phyloP scores from a whole-genome alignment of 1,140 invertebrate species.

The Lethocerus indicus region DNA sequence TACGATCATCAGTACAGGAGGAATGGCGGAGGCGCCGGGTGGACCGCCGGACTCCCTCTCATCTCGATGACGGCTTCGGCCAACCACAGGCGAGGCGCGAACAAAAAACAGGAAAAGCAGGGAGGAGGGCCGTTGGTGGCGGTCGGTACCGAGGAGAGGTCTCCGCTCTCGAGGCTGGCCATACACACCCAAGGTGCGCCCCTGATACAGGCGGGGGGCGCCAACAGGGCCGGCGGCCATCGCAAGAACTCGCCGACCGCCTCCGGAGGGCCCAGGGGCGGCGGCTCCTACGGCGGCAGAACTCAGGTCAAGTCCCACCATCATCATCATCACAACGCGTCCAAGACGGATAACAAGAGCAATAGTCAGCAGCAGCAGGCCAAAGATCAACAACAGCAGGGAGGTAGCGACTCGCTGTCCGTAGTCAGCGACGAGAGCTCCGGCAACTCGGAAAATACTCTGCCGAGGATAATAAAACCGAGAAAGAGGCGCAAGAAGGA shows the following conservation, averaged over 20 bases:
- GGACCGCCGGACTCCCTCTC: slow-evolving; percentile 2
- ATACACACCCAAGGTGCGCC: slow-evolving; percentile 61
- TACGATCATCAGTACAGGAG: too few species aligned
- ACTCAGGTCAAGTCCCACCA: slow-evolving; percentile 22
- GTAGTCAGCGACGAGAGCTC: slow-evolving; percentile 54
- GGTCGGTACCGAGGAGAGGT: slow-evolving; percentile 11
- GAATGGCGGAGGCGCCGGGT: neutral
- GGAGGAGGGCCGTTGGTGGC: too few species aligned
- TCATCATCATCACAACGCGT: slow-evolving; percentile 13
- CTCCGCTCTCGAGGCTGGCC: slow-evolving; percentile 41
- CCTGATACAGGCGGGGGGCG: slow-evolving; percentile 29
- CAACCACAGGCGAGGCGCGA: too few species aligned
- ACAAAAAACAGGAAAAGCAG: too few species aligned
- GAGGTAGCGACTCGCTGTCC: slow-evolving; percentile 3
- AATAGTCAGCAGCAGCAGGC: slow-evolving; percentile 1
- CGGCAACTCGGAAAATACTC: slow-evolving; percentile 50
- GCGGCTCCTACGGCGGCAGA: slow-evolving; percentile 17
- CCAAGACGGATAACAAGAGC: too few species aligned
- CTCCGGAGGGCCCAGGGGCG: too few species aligned
- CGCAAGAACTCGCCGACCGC: too few species aligned
- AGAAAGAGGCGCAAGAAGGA: slow-evolving; percentile 78
- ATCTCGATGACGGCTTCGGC: neutral
- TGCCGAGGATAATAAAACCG: slow-evolving; percentile 76
- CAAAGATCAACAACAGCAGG: slow-evolving; percentile 4
- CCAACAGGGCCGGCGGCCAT: slow-evolving; percentile 13